These are phyloP conservation scores for Zaprionus bogoriensis DNA, from an alignment of 2,888 invertebrate species.

Conservation along the genomic window DNA sequence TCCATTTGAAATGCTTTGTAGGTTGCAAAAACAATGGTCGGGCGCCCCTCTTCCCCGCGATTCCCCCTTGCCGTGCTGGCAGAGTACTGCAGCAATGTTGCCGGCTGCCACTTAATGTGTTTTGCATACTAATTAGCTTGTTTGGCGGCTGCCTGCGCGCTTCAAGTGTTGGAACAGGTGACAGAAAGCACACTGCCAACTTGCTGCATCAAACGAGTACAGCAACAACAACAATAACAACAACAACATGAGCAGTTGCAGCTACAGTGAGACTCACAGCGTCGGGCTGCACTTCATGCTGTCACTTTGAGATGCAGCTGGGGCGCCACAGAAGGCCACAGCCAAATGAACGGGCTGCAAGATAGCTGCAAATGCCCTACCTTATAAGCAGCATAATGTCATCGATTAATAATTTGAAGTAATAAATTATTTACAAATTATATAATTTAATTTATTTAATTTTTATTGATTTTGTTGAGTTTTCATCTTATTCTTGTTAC, in stretches of 20 bases:
- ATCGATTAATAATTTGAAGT: background rate
- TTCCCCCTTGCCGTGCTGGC: background rate
- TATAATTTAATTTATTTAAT: constrained; percentile 9
- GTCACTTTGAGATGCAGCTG: constrained; percentile 50
- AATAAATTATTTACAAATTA: background rate
- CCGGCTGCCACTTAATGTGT: constrained; percentile 70
- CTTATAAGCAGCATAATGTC: background rate
- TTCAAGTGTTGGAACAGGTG: constrained; percentile 70
- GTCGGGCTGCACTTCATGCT: constrained; percentile 53
- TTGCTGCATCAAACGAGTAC: constrained; percentile 49
- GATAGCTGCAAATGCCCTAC: constrained; percentile 28
- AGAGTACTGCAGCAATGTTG: constrained; percentile 63
- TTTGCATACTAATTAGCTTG: constrained; percentile 75
- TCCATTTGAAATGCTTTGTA: constrained; percentile 69
- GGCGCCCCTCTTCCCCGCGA: background rate
- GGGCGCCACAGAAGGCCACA: constrained; percentile 7
- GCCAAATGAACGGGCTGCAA: constrained; percentile 5
- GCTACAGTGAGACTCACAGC: constrained; percentile 22
- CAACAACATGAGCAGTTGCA: constrained; percentile 10
- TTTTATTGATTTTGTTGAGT: too few species aligned
- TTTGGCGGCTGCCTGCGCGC: constrained; percentile 58
- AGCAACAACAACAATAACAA: constrained; percentile 18
- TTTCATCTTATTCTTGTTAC: too few species aligned
- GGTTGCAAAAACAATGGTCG: constrained; percentile 63
- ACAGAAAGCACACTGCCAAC: constrained; percentile 53